Conservation (phyloP, 1,140 invertebrate genomes). For the Neuroterus valhalla region DNA sequence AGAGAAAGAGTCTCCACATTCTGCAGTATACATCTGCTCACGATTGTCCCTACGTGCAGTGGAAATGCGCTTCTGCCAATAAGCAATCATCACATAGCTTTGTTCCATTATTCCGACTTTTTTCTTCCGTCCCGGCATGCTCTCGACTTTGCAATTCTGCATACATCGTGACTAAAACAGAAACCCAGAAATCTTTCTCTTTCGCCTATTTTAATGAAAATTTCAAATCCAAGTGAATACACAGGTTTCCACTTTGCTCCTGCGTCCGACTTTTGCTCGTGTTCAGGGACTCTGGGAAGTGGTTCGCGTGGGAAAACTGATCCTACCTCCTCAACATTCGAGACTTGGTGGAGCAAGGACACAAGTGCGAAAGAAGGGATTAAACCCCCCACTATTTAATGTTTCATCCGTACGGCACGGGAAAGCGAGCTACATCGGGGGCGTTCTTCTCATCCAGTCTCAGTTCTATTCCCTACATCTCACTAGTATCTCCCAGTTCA, state of each 20-base stretch:
- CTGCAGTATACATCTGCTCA: neutral
- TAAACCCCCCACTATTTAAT: slow-evolving; percentile 72
- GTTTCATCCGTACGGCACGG: slow-evolving; percentile 52
- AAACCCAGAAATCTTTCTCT: neutral
- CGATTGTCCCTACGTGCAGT: too few species aligned
- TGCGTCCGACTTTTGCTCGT: slow-evolving; percentile 49
- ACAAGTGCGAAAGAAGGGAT: slow-evolving; percentile 71
- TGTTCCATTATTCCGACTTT: slow-evolving; percentile 14
- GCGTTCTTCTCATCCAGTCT: slow-evolving; percentile 68
- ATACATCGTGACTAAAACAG: slow-evolving; percentile 16
- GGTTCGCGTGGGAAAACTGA: slow-evolving; percentile 49
- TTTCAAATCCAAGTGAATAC: slow-evolving; percentile 36
- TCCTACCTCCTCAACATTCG: slow-evolving; percentile 35
- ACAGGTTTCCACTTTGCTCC: slow-evolving; percentile 59
- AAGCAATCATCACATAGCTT: slow-evolving; percentile 24
- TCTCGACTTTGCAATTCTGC: neutral
- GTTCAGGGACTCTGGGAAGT: slow-evolving; percentile 53
- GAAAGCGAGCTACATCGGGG: slow-evolving; percentile 70
- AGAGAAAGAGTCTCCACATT: neutral
- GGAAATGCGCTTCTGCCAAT: neutral
- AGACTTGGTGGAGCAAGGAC: slow-evolving; percentile 56
- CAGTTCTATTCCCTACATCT: slow-evolving; percentile 70
- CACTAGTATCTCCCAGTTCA: slow-evolving; percentile 50
- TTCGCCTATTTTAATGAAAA: too few species aligned
- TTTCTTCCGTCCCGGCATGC: slow-evolving; percentile 7